These are phyloP conservation scores for Petrocephalus sullivani DNA, from an alignment of 2,797 vertebrate species.

Conservation along the genomic window DNA sequence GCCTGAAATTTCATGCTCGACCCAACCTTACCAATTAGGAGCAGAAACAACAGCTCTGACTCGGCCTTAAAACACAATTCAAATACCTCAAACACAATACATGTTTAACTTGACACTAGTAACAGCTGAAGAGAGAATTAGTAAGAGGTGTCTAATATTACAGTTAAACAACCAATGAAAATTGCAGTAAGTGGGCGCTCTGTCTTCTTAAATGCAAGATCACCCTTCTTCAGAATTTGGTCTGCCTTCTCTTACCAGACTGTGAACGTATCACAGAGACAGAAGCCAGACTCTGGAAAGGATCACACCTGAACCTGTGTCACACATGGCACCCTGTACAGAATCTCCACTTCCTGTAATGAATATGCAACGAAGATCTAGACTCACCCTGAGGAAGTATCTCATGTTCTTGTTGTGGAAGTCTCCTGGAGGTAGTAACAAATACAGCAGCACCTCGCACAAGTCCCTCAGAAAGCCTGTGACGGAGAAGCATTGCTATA, in stretches of 20 bases:
- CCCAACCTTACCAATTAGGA: not conserved
- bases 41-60: not conserved
- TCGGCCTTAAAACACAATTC: not conserved
- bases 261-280: not conserved
- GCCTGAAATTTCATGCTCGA: not conserved
- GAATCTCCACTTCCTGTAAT: not conserved
- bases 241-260: not conserved
- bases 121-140: not conserved
- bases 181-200: not conserved
- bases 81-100: not conserved
- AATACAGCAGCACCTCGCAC: constrained; percentile 95
- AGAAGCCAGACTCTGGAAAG: not conserved
- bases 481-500: not conserved
- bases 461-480: constrained; percentile 94
- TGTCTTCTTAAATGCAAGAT: not conserved
- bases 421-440: constrained; percentile 99
- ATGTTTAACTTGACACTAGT: not conserved
- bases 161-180: not conserved
- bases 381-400: constrained; percentile 95
- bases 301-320: not conserved
- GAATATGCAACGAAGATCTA: not conserved
- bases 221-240: not conserved
- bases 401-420: constrained; percentile 99
- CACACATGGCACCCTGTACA: not conserved
- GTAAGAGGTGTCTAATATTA: not conserved